Evolutionary conservation across 2,113 vertebrate genomes (phyloP).

Genomic region (Tachycineta bicolor): DNA sequence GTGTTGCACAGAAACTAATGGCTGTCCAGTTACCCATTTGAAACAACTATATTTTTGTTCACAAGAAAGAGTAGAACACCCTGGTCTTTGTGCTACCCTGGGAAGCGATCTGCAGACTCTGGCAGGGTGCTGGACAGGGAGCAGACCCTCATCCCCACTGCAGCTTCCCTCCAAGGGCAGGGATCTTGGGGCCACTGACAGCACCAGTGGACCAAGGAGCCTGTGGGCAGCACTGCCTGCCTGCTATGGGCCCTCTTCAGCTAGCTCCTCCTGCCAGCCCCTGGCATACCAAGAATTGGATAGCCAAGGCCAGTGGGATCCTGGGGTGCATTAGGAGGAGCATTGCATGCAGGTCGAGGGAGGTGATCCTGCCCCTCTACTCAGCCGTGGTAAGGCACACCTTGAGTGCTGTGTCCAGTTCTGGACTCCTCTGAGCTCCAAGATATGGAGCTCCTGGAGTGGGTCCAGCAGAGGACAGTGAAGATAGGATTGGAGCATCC

Average conservation of each 20-base stretch:
- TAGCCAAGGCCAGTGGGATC: rapidly evolving
- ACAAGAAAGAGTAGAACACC: no score
- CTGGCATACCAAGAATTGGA: rapidly evolving
- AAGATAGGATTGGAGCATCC: not conserved
- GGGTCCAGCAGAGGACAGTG: not conserved
- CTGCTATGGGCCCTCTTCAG: rapidly evolving
- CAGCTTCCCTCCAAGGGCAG: rapidly evolving
- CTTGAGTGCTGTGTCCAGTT: not conserved
- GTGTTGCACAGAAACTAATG: not conserved
- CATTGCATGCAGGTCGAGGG: rapidly evolving
- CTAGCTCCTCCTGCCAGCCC: no score
- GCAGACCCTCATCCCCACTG: rapidly evolving
- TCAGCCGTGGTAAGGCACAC: not conserved
- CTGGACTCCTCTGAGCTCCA: not conserved
- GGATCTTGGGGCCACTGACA: no score
- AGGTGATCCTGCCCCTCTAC: not conserved
- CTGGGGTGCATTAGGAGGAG: not conserved
- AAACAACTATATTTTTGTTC: not conserved
- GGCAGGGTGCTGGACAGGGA: no score
- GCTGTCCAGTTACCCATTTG: not conserved
- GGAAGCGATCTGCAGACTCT: not conserved
- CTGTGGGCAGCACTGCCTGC: not conserved
- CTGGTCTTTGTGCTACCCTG: not conserved
- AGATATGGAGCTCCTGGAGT: rapidly evolving
- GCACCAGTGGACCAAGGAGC: not conserved